Base-by-base conservation (phyloP, 2,888 invertebrate species). In the Lasioglossum marginatum region DNA sequence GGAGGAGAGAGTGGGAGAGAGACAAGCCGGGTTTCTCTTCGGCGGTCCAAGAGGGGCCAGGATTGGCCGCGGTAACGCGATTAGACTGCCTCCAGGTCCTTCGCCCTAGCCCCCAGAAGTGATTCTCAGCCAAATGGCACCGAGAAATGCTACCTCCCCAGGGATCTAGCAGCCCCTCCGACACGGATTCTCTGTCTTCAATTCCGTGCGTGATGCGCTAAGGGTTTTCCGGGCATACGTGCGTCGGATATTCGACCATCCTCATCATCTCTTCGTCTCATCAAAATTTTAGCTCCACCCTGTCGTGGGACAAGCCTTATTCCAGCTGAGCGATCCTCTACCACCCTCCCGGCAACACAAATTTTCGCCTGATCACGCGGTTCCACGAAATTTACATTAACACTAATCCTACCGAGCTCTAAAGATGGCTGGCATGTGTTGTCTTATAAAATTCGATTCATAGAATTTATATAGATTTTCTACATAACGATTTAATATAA, bases 21-120 rank as follows among this genome's bases (percentile, higher is more conserved):
- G 23, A 52, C 71, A 19, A 19, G 34, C 60, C 43, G 68, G 57
- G 72, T 31, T 60, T 52, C 66, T 70, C 73, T 70, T 76, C 63
- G 78, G 43, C 16, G 70, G 75, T 79, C 66, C 66, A 10, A 52
- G 16, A 12, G 31, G 43, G 70, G 68, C 48, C 68, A 3, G 81
- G 74, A 83, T 89, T 79, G 84, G 68, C 68, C 77, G 80, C 75
- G 79, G 81, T 85, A 89, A 87, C 83, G 77, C 85, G 89, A 89
- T 89, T 89, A 89, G 77, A 45, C 74, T 73, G 37, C 71, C 88
- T 40, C 14, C 57, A 16, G 34, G 71, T 74, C 23, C 79, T 81
- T 34, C 75, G 66, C 79, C 68, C 31, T 16, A 63, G 31, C 45
- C 63, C 83, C 72, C 81, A 73, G 78, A 85, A 83, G 85, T 79